phyloP scores from a whole-genome alignment of 1,140 invertebrate genomes.

The Drosophila sproati region DNA sequence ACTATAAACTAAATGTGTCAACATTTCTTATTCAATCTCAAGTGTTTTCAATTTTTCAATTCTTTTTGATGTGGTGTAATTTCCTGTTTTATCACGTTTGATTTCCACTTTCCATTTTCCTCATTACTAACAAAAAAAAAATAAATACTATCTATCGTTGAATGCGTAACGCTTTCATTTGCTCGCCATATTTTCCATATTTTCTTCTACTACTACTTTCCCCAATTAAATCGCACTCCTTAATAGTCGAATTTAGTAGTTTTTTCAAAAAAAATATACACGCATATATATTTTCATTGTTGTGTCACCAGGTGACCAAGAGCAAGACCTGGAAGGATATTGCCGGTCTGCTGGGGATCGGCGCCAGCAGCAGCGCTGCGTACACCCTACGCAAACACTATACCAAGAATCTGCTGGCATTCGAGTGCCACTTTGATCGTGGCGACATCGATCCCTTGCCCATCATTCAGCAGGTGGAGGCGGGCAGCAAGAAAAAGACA shows the following conservation, averaged over 20 bases:
- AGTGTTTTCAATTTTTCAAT: not conserved
- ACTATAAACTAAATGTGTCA: not conserved
- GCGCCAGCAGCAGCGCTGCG: slow-evolving; percentile 97
- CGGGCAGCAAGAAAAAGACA: slow-evolving; percentile 94
- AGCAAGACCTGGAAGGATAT: slow-evolving; percentile 99
- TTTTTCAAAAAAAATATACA: slow-evolving; percentile 29
- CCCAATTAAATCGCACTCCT: slow-evolving; percentile 16
- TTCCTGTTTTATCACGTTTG: not conserved
- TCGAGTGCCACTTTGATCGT: slow-evolving; percentile 98
- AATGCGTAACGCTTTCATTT: slow-evolving; percentile 28
- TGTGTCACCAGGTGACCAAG: slow-evolving; percentile 93
- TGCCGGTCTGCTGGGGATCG: slow-evolving; percentile 95
- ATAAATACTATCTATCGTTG: not conserved
- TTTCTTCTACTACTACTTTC: slow-evolving; percentile 5
- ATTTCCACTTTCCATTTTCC: not conserved
- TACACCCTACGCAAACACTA: slow-evolving; percentile 99
- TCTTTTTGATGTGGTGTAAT: not conserved
- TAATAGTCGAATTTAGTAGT: slow-evolving; percentile 14
- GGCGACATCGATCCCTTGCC: slow-evolving; percentile 97
- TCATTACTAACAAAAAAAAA: slow-evolving; percentile 29
- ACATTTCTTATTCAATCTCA: not conserved
- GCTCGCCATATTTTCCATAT: slow-evolving; percentile 19
- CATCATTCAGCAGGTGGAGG: slow-evolving; percentile 97
- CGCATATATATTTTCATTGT: slow-evolving; percentile 58
- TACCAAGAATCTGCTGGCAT: slow-evolving; percentile 97